Base-by-base conservation (phyloP, 1,140 invertebrate species). In the Marisa cornuarietis region DNA sequence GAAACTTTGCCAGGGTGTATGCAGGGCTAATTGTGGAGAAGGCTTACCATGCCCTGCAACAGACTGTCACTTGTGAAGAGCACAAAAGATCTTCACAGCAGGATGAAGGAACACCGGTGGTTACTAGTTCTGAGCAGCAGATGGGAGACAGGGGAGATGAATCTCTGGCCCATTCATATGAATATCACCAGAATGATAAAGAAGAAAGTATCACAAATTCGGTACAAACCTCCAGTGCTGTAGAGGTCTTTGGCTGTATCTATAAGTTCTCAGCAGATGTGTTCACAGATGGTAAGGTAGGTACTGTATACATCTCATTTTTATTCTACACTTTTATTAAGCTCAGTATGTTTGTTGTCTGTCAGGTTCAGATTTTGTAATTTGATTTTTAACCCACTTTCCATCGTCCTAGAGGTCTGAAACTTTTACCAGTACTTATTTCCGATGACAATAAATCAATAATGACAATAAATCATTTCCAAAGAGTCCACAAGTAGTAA, bases 201-300 rank as follows among this genome's bases (percentile, higher is more conserved):
- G 68, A 31, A 24, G 71, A 49, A 9, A 63, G 65, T 20, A 71
- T 69, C 65, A 68, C 69, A 65, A 42, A 42, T 4, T 61, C 66
- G 26, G 3, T 24, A 16, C 75, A 75, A 9, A 78, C 18, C 18
- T 72, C 73, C 20, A 78, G 71, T 18, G 16, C 54, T 73, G 76
- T 75, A 26, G 65, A 79, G 14, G 83, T 76, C 63, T 77, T 75
- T 68, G 79, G 81, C 24, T 87, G 84, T 81, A 66, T 77, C 24
- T 88, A 83, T 79, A 42, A 74, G 52, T 90, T 90, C 83, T 61
- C 80, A 14, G 75, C 79, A 52, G 63, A 84, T 11, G 81, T 78
- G 62, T 83, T 89, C 49, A 86, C 87, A 52, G 85, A 86, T 85
- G 88, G 88, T 71, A 90, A 89, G 86, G 88, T 89, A 77, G 75